phyloP scores from a whole-genome alignment of 2,888 invertebrate genomes.

The Morpho deidamia region DNA sequence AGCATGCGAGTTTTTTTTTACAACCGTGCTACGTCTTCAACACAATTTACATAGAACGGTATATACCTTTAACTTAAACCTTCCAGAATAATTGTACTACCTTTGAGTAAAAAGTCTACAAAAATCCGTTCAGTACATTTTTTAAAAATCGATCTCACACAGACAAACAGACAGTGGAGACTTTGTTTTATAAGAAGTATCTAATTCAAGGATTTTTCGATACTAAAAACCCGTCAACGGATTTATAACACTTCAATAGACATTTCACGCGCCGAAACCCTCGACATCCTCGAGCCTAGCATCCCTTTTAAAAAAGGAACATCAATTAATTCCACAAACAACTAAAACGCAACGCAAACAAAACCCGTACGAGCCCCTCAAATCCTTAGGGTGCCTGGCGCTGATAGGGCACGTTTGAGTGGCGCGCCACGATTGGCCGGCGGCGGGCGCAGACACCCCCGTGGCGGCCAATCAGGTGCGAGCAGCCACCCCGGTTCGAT shows the following conservation, averaged over 20 bases:
- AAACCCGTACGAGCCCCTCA: slow-evolving; percentile 52
- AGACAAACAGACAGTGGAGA: too few species aligned
- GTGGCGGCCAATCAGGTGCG: slow-evolving; percentile 37
- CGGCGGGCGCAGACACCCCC: slow-evolving; percentile 38
- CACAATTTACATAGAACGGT: too few species aligned
- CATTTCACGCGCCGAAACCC: not conserved
- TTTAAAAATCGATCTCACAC: too few species aligned
- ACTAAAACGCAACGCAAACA: slow-evolving; percentile 71
- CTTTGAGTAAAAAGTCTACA: too few species aligned
- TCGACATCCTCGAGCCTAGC: not conserved
- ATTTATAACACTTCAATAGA: not conserved
- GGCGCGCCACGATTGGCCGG: slow-evolving; percentile 44
- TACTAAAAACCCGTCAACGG: too few species aligned
- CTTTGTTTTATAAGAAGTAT: too few species aligned
- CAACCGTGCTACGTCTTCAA: too few species aligned
- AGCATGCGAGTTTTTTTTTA: too few species aligned
- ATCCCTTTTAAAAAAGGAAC: slow-evolving; percentile 34
- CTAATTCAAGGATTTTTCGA: too few species aligned
- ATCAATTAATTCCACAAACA: slow-evolving; percentile 57
- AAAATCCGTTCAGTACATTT: too few species aligned
- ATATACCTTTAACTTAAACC: too few species aligned
- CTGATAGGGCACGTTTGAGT: slow-evolving; percentile 64
- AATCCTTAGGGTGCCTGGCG: slow-evolving; percentile 48
- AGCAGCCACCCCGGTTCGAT: slow-evolving; percentile 32
- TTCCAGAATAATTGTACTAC: too few species aligned